Base-by-base conservation (phyloP, 2,797 vertebrate species). In the Cuculus canorus region DNA sequence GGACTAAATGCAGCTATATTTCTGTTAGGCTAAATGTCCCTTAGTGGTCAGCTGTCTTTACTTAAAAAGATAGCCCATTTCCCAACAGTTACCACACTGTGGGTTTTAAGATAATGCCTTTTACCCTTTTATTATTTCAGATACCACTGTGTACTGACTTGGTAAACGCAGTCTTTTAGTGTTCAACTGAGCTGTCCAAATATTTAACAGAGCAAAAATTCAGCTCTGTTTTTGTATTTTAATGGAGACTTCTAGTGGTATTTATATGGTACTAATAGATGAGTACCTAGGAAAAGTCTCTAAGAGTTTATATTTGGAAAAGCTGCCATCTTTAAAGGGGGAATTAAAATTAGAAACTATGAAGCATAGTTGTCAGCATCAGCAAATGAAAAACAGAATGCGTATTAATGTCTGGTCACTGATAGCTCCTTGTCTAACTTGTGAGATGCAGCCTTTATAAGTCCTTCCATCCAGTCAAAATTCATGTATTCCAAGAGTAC, bases 81-180 rank as follows among this genome's bases (percentile, higher is more conserved):
- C 82, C 86, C 86, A 95, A 79, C 94, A 94, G 93, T 84, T 86
- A 81, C 87, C n/a, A 47, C 43, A 50, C 24, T 52, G 73, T 41
- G 43, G 73, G 28, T 16, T 75, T 71, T 65, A 63, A 97, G 89
- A 91, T 88, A 90, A 86, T 79, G 65, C 43, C 79, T 87, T 85
- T 95, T 78, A 80, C 64, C 33, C 88, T 93, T 88, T 79, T 56
- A 85, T 87, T 95, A 81, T 89, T 94, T 93, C 86, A 93, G 72
- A 92, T 82, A 89, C 50, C 69, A 65, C 33, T 76, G 50, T 88
- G 54, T 86, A 91, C 60, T 78, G 57, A 61, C 64, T 27, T 57
- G 12, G 65, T 83, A 93, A 95, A 93, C 0, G 5, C 70, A 75
- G 61, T 78, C 71, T 64, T 80, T 71, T 30, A 54, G 35, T 47